Percentiles rank a stretch among this genome's conserved stretches.
These are phyloP conservation scores for Eupithecia dodoneata DNA, from an alignment of 2,888 invertebrate species.

Conservation along the genomic window DNA sequence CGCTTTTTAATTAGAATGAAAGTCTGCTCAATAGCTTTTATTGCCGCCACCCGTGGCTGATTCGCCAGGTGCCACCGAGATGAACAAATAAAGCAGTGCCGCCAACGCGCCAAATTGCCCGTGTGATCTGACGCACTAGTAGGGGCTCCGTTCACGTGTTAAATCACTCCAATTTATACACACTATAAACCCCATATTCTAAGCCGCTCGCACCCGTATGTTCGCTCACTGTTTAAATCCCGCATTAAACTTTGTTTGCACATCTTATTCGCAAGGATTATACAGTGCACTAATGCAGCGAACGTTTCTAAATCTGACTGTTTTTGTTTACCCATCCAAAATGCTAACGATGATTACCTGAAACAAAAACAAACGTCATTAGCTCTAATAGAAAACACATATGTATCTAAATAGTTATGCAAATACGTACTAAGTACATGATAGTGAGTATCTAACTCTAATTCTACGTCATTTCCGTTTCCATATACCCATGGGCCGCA, in stretches of 20 bases:
- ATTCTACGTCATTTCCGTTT: conserved; percentile 72
- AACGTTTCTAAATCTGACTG: conserved; percentile 46
- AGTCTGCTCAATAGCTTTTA: conserved; percentile 50
- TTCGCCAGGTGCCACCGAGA: conserved; percentile 71
- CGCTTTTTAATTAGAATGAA: neutral
- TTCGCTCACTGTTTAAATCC: conserved; percentile 57
- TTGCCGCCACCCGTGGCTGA: conserved; percentile 58
- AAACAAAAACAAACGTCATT: conserved; percentile 68
- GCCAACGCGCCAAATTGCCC: conserved; percentile 77
- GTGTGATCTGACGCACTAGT: conserved; percentile 76
- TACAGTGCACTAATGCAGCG: conserved; percentile 49
- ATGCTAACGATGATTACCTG: conserved; percentile 68
- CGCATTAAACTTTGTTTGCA: conserved; percentile 55
- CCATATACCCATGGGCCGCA: conserved; percentile 62
- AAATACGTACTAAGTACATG: conserved; percentile 56
- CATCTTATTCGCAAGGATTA: conserved; percentile 57
- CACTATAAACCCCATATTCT: conserved; percentile 56
- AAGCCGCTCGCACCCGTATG: conserved; percentile 48
- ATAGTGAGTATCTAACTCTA: conserved; percentile 55
- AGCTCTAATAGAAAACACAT: conserved; percentile 51
- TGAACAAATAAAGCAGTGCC: conserved; percentile 70
- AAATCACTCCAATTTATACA: conserved; percentile 74
- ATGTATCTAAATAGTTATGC: conserved; percentile 48
- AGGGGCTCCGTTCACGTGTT: conserved; percentile 74
- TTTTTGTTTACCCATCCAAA: conserved; percentile 56